Base-by-base conservation (phyloP, 1,140 invertebrate genomes). In the Telenomus remus region DNA sequence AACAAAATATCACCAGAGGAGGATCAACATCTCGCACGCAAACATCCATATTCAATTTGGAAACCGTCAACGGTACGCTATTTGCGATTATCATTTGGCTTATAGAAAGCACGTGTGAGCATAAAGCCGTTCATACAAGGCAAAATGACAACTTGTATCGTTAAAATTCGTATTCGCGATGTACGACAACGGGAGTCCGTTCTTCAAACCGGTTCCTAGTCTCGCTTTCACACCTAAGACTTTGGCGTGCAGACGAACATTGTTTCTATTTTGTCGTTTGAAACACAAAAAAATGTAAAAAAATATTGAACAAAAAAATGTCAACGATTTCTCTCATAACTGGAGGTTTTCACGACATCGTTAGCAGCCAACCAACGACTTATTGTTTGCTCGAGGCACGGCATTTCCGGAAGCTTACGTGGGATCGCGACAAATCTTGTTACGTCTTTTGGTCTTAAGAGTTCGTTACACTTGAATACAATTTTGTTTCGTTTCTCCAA, bases 391-490 rank as follows among this genome's bases (percentile, higher is more conserved):
- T 11, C 51, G 48, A 50, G 44, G 13, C 48, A 43, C 60, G 9
- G 14, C 48, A n/a, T 70, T 76, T 76, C 60, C 59, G 72, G 37
- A 46, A 74, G 70, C 65, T 68, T 78, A 74, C 60, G 55, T 60
- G 70, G 61, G 50, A 75, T 71, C 51, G 65, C 56, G 56, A 59
- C 71, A 78, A 71, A 71, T 76, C 74, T 71, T 54, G 68, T 71
- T 76, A 76, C 55, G 55, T 15, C 66, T 63, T 46, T 56, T 51
- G 2, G 56, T 51, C 56, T 71, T 70, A 55, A 57, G 61, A 70
- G 76, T 74, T 78, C 66, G 66, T 76, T 74, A 66, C 74, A 63
- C 56, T 44, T 44, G 43, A 44, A 44, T n/a, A 39, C 8, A 39
- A 4, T 39, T 39, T 39, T 39, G 9, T n/a, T 11, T 2, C 3